A percentile compares a stretch with the other conserved stretches of the same genome.
phyloP scores from a whole-genome alignment of 2,888 invertebrate genomes.

The Synanthedon vespiformis region DNA sequence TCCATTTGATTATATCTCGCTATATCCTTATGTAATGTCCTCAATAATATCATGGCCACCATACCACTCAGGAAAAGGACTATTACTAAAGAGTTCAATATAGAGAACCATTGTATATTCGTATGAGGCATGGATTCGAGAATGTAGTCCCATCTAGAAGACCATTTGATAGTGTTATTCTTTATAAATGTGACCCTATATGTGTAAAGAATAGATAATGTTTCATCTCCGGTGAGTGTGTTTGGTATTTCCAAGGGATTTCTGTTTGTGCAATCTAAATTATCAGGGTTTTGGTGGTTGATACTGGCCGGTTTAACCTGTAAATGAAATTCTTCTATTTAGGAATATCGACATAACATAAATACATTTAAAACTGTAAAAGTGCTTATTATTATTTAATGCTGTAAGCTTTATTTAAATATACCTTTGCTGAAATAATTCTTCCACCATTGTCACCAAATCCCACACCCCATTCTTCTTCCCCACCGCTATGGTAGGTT shows the following conservation, averaged over 20 bases:
- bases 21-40: conserved; percentile 98
- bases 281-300: conserved; percentile 55
- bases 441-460: conserved; percentile 87
- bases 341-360: not conserved
- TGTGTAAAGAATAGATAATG: conserved; percentile 82
- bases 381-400: too few relatives aligned
- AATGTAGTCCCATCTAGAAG: conserved; percentile 99
- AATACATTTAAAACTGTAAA: too few relatives aligned
- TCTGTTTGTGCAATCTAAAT: conserved; percentile 59
- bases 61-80: conserved; percentile 97
- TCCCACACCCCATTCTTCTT: conserved; percentile 88
- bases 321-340: not conserved
- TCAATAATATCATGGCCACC: conserved; percentile 98
- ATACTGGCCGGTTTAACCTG: conserved; percentile 71
- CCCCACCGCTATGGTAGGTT: conserved; percentile 90
- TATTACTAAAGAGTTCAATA: conserved; percentile 96
- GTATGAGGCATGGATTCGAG: conserved; percentile 98
- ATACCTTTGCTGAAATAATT: conserved; percentile 84
- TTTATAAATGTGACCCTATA: conserved; percentile 86
- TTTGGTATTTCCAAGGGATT: conserved; percentile 79
- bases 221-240: conserved; percentile 53
- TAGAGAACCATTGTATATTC: conserved; percentile 99
- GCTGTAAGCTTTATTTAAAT: too few relatives aligned
- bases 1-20: conserved; percentile 98
- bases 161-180: conserved; percentile 94